Percentiles rank a stretch among this genome's conserved stretches.
phyloP scores from a whole-genome alignment of 2,113 vertebrate genomes.

The Verasper variegatus region DNA sequence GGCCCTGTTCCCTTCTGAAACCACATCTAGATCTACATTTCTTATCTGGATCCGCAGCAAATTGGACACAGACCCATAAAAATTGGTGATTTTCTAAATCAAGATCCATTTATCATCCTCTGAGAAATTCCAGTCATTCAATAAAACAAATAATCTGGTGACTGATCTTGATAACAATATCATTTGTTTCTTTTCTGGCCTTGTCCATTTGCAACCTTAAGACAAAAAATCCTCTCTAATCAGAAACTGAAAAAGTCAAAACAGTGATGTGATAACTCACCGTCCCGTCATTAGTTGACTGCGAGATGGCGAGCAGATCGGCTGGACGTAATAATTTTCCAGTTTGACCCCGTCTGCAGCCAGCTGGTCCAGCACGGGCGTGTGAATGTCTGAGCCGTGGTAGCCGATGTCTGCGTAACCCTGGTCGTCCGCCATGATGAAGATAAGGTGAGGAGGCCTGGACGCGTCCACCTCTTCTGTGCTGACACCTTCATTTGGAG shows the following conservation, averaged over 20 bases:
- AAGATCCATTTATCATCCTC: no score
- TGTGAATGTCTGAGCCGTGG: slow-evolving; percentile 92
- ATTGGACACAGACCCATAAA: no score
- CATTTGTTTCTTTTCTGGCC: not conserved
- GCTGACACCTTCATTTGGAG: not conserved
- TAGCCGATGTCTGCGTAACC: slow-evolving; percentile 93
- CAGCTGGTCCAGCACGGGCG: slow-evolving; percentile 88
- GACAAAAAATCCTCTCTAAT: no score
- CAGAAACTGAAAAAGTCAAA: not conserved
- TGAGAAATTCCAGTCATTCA: not conserved
- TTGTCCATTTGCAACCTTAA: not conserved
- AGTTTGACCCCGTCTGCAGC: slow-evolving; percentile 91
- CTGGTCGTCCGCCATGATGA: slow-evolving; percentile 94
- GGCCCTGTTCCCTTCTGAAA: no score
- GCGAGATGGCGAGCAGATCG: slow-evolving; percentile 94
- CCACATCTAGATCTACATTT: no score
- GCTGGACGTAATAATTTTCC: slow-evolving; percentile 97
- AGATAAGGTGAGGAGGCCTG: slow-evolving; percentile 87
- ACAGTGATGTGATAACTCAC: slow-evolving; percentile 78
- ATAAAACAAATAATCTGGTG: no score
- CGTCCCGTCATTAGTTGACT: slow-evolving; percentile 95
- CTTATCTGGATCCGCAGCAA: no score
- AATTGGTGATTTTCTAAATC: no score
- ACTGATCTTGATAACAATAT: not conserved
- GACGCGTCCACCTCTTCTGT: not conserved